phyloP scores from a whole-genome alignment of 2,888 invertebrate genomes.

The Ophion ventricosus region DNA sequence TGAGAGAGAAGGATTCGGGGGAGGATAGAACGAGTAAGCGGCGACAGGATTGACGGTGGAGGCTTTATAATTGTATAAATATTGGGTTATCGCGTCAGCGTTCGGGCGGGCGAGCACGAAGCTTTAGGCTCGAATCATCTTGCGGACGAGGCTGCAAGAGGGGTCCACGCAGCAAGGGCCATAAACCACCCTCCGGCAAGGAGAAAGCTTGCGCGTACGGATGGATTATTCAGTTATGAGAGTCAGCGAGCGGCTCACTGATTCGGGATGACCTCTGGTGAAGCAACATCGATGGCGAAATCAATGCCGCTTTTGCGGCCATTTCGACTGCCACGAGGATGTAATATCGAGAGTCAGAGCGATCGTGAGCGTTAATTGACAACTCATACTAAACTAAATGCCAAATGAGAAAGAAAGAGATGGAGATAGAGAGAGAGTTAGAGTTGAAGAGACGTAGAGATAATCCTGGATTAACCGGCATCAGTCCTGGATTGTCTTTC shows the following conservation, averaged over 20 bases:
- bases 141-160: conserved; percentile 14
- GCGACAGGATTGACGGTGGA: conserved; percentile 62
- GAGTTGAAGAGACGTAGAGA: too few relatives aligned
- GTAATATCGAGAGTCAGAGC: not conserved
- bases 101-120: conserved; percentile 64
- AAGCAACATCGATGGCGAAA: conserved; percentile 13
- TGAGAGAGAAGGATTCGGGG: conserved; percentile 67
- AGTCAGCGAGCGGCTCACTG: conserved; percentile 58
- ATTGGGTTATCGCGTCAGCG: conserved; percentile 78
- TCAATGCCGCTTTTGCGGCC: conserved; percentile 20
- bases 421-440: not conserved
- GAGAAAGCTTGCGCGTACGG: not conserved
- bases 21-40: conserved; percentile 23
- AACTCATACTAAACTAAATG: not conserved
- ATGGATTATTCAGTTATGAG: conserved; percentile 56
- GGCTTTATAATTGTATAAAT: conserved; percentile 81
- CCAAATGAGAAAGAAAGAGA: not conserved
- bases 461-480: conserved; percentile 39
- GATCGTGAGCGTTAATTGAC: conserved; percentile 12
- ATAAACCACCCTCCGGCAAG: conserved; percentile 23
- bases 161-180: not conserved
- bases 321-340: conserved; percentile 25
- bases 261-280: conserved; percentile 55
- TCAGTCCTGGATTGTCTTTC: conserved; percentile 52
- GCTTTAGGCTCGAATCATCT: conserved; percentile 55